Conservation (phyloP, 2,797 vertebrate species). For the Pipistrellus pipistrellus region DNA sequence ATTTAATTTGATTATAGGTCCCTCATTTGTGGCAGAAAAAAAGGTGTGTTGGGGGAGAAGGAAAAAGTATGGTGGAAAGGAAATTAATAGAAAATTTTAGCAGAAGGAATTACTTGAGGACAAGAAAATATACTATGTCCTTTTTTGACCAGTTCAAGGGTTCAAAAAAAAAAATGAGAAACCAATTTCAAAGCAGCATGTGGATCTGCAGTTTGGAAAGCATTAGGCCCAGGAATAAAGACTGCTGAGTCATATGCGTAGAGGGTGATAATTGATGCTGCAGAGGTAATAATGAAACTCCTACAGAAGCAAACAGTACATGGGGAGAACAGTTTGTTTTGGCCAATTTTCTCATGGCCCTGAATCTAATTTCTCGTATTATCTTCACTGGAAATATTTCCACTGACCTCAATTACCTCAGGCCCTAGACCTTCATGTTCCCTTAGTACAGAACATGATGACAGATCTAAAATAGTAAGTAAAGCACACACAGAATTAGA, state of each 20-base stretch:
- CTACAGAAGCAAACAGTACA: neutral
- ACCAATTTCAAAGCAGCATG: slow-evolving; percentile 52
- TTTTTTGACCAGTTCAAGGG: neutral
- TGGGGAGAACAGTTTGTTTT: neutral
- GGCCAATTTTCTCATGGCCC: neutral
- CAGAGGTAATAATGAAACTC: neutral
- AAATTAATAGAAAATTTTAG: neutral
- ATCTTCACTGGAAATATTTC: slow-evolving; percentile 20
- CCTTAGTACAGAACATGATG: neutral
- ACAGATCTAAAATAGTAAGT: slow-evolving; percentile 44
- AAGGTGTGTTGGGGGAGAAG: neutral
- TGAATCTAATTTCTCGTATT: slow-evolving; percentile 46
- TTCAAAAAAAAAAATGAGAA: slow-evolving; percentile 6
- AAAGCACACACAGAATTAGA: neutral
- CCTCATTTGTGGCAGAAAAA: neutral
- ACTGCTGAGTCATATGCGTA: neutral
- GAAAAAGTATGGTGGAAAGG: neutral
- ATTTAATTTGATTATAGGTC: neutral
- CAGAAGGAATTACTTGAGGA: slow-evolving; percentile 11
- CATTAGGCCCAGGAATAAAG: neutral
- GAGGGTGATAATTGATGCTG: neutral
- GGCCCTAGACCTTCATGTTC: neutral
- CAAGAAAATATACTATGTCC: neutral
- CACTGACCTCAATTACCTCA: slow-evolving; percentile 42
- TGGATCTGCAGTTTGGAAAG: neutral